Base-by-base conservation (phyloP, 2,797 vertebrate species). In the Cryptoprocta ferox region DNA sequence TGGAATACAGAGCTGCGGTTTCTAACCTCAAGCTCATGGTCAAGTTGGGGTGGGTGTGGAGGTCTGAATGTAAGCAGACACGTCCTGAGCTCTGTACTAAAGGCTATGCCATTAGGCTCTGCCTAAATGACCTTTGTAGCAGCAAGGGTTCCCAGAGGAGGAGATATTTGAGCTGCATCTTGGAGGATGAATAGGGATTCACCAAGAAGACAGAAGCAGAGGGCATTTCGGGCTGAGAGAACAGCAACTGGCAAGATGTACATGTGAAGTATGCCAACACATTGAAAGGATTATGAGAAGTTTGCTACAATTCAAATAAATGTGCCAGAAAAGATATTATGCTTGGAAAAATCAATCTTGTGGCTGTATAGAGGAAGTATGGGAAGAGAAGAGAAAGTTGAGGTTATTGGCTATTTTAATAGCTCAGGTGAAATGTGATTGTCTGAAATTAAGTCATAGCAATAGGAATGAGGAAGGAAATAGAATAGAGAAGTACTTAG, bases 251-350 rank as follows among this genome's bases (percentile, higher is more conserved):
- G 35, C 84, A 50, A 92, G 66, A 87, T 45, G 50, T 2, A 32
- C 35, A 9, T 10, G 13, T 75, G 56, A 73, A 24, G 18, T 21
- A 35, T 61, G 24, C 26, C 37, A 53, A 81, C 37, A 32, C 19
- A 11, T 66, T 95, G 71, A 63, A 87, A 89, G 80, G 92, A 87
- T 68, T 66, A 81, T 73, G 68, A 92, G 45, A 96, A 42, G 21
- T 73, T 73, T 66, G 13, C 42, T 79, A 28, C 78, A 83, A 63
- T 68, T 87, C 35, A 84, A 73, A 61, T 82, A 82, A 86, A 66
- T 82, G 26, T 89, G 48, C 32, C 85, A 32, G 10, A 24, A 66
- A 95, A 92, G 13, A 76, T 30, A 48, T 1, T 4, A 0, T 59
- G 37, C 78, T 90, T 92, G 21, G 56, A 80, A 89, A 76, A 56